Conservation (phyloP, 1,140 invertebrate genomes). For the Drosophila simulans region DNA sequence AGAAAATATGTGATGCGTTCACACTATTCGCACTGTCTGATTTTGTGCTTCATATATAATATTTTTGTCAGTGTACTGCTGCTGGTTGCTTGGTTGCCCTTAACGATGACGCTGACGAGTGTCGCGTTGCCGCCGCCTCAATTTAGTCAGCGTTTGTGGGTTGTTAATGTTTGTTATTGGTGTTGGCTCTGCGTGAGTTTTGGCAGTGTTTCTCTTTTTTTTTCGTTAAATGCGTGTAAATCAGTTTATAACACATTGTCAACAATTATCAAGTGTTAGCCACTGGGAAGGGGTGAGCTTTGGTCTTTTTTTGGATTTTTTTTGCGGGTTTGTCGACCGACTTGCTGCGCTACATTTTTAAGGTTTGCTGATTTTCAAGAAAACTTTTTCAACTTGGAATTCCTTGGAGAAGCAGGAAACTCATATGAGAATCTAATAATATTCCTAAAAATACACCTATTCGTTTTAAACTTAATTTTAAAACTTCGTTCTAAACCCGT, state of each 20-base stretch:
- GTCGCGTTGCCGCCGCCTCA: constrained; percentile 37
- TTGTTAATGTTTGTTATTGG: constrained; percentile 49
- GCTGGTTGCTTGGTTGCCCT: constrained; percentile 42
- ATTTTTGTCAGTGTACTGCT: constrained; percentile 15
- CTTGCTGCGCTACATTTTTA: constrained; percentile 19
- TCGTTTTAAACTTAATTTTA: too few relatives aligned
- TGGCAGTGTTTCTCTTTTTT: constrained; percentile 72
- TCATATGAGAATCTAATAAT: neutral
- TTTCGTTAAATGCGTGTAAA: constrained; percentile 80
- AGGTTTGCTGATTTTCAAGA: neutral
- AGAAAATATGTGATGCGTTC: too few relatives aligned
- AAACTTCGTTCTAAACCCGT: too few relatives aligned
- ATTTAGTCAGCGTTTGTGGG: constrained; percentile 44
- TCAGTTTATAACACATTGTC: constrained; percentile 83
- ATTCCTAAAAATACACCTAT: neutral
- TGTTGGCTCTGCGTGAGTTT: constrained; percentile 78
- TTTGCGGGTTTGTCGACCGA: constrained; percentile 4
- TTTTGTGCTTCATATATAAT: too few relatives aligned
- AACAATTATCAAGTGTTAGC: constrained; percentile 77
- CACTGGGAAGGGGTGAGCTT: constrained; percentile 14
- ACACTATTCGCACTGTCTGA: too few relatives aligned
- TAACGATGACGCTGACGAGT: constrained; percentile 65
- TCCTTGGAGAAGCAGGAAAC: neutral
- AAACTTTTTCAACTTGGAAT: neutral
- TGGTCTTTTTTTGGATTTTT: constrained; percentile 24